Conservation (phyloP, 2,113 vertebrate species). For the Heterochromis multidens region DNA sequence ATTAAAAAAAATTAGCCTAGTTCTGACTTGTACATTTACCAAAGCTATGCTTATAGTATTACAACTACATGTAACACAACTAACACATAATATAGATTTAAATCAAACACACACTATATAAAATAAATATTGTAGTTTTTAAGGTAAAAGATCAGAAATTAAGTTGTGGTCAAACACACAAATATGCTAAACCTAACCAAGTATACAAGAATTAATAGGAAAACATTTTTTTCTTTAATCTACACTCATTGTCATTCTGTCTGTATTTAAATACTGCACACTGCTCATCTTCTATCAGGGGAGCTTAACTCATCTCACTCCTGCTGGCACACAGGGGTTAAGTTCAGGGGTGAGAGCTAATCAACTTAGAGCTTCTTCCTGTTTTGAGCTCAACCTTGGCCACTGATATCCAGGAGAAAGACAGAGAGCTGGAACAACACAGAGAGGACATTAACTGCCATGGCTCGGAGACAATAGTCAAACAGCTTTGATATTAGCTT, state of each 20-base stretch:
- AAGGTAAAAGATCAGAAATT: neutral
- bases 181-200: neutral
- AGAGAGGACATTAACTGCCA: neutral
- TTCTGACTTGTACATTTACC: no score
- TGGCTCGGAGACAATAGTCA: rapidly evolving
- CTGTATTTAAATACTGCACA: neutral
- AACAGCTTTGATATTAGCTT: neutral
- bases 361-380: slow-evolving; percentile 26
- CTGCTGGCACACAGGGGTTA: neutral
- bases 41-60: no score
- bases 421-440: neutral
- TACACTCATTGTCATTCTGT: neutral
- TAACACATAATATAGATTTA: no score
- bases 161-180: neutral
- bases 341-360: slow-evolving; percentile 7
- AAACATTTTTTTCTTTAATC: neutral
- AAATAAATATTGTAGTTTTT: rapidly evolving
- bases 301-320: neutral
- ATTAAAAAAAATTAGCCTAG: no score
- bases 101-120: no score
- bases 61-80: no score
- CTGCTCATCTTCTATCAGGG: neutral
- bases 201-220: neutral
- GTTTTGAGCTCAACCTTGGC: neutral
- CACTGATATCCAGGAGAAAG: neutral